Evolutionary conservation across 35 echinoderm and acorn worm species (phyloP).

Genomic region (Ophioderma brevispina): DNA sequence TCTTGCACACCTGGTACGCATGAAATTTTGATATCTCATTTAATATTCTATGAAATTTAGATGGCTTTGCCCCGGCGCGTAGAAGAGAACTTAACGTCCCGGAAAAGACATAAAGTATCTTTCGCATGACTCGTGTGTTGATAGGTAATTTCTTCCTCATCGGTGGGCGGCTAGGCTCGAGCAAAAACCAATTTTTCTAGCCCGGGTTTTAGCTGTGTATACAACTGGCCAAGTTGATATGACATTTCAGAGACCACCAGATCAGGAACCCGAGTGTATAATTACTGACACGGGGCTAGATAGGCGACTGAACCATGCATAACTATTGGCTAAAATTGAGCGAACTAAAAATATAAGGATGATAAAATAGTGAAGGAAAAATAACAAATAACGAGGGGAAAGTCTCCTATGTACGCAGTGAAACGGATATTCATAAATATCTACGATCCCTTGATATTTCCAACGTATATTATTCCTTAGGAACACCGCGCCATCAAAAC

Average conservation of each 20-base stretch:
- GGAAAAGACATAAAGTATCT: constrained; percentile 14
- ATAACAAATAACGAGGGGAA: neutral
- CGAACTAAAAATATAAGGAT: neutral
- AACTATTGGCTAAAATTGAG: neutral
- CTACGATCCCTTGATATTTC: neutral
- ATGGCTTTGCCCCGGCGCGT: constrained; percentile 35
- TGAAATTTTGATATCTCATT: constrained; percentile 99
- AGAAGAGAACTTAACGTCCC: constrained; percentile 4
- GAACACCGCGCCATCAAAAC: neutral
- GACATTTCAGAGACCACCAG: no score
- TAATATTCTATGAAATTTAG: constrained; percentile 98
- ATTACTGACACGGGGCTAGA: no score
- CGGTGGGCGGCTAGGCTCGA: neutral
- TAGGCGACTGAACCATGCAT: neutral
- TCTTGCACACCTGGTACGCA: constrained; percentile 49
- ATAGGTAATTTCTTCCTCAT: neutral
- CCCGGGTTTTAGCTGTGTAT: no score
- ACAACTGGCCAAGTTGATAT: no score
- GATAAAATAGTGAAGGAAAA: neutral
- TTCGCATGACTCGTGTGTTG: neutral
- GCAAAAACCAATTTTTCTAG: no score
- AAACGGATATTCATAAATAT: constrained; percentile 11
- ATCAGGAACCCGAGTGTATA: no score
- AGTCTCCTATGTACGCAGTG: neutral
- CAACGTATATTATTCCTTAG: neutral